Conservation (phyloP, 2,797 vertebrate species). For the Vipera latastei region DNA sequence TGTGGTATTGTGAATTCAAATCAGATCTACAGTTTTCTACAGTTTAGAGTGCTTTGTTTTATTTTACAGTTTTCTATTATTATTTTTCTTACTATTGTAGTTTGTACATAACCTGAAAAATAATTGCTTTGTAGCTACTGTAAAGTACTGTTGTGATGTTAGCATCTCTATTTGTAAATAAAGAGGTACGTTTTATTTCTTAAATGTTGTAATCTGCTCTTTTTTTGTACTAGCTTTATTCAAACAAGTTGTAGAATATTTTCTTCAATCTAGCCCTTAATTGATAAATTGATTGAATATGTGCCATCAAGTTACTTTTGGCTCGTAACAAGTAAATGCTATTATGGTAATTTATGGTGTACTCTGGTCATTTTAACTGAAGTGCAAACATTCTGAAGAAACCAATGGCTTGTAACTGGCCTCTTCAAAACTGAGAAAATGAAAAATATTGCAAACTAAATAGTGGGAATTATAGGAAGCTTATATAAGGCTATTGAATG, state of each 20-base stretch:
- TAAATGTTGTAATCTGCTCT: neutral
- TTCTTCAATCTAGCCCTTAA: neutral
- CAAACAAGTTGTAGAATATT: neutral
- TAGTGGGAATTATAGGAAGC: neutral
- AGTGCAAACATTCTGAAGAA: neutral
- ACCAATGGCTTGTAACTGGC: rapidly evolving
- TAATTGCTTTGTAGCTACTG: conserved; percentile 57
- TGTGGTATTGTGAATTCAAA: neutral
- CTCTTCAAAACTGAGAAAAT: rapidly evolving
- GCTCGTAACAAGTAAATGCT: neutral
- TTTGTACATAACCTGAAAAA: conserved; percentile 61
- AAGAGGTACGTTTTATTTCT: conserved; percentile 70
- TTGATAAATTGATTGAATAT: neutral
- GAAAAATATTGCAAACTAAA: neutral
- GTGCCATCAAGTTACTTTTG: neutral
- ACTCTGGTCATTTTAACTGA: neutral
- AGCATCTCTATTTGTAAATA: conserved; percentile 75
- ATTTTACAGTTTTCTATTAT: conserved; percentile 29
- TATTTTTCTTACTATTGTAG: conserved; percentile 53
- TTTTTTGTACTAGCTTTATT: neutral
- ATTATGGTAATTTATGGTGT: neutral
- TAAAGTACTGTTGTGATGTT: conserved; percentile 40
- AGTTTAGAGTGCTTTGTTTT: conserved; percentile 49
- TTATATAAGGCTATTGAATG: neutral
- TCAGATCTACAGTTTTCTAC: conserved; percentile 22